Evolutionary conservation across 2,888 invertebrate species (phyloP), one percentile per base, ranked within the genome.

Genomic region (Lysandra coridon): DNA sequence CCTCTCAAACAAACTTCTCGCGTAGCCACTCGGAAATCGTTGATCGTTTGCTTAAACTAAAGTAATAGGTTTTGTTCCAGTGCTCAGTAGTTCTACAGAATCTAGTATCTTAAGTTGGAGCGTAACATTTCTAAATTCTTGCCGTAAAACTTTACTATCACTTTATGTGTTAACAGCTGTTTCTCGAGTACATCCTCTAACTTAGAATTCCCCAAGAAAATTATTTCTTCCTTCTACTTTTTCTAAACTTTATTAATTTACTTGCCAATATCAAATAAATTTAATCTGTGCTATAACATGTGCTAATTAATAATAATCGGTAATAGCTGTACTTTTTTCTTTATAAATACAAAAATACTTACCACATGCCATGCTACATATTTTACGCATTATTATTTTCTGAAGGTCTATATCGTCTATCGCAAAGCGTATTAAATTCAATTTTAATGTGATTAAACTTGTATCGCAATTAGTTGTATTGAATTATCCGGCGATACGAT

Each of bases 91-190:
- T 69, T 69, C 33, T 69, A 37, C 33, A 69, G 69, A 69, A 69
- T 69, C 69, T 69, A 69, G 69, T 69, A 14, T 69, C 69, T 69
- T 69, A 69, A 69, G 33, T 69, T 74, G 74, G 40, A 40, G 23
- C 44, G 40, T 74, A 74, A 74, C 74, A 74, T 74, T 44, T 74
- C 44, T 44, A 23, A 74, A 44, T 74, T 74, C 44, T 23, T 74
- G 74, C 74, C 74, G 74, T 74, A 74, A 74, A 74, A 74, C 40
- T 44, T 74, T 44, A 74, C 74, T 44, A 74, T 40, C 40, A 23
- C 40, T 44, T 74, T 37, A 69, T 69, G 69, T 69, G 69, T 69
- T 69, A 33, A 69, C 69, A 37, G 12, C 69, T 69, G 69, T 69
- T 69, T 64, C 12, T 10, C 4, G 30, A 23, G 33, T 30, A 69